phyloP scores from a whole-genome alignment of 2,113 vertebrate genomes.

The Camelus bactrianus region DNA sequence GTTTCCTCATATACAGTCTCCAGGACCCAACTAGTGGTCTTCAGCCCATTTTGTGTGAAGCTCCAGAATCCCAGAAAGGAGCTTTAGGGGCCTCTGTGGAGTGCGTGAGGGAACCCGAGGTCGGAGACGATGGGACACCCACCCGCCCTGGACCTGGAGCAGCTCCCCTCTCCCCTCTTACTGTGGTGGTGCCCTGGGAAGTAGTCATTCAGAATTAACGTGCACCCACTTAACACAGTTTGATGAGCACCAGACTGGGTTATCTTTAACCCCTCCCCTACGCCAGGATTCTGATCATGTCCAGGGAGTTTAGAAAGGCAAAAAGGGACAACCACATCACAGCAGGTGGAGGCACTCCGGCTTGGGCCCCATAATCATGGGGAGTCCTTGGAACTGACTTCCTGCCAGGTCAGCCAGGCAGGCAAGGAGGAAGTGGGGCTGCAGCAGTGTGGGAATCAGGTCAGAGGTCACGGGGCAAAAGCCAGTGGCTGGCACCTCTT shows the following conservation, averaged over 20 bases:
- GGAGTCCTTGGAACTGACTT: not conserved
- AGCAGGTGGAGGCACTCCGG: not conserved
- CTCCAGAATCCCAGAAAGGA: constrained; percentile 17
- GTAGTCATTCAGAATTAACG: not conserved
- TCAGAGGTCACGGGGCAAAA: not conserved
- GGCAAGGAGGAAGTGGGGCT: not conserved
- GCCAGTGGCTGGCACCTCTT: not conserved
- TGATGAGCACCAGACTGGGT: not conserved
- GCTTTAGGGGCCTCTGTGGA: not conserved
- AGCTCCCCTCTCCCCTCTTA: not conserved
- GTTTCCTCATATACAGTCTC: not conserved
- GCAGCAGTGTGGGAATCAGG: not conserved
- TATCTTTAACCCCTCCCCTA: not conserved
- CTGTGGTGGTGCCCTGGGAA: rapidly evolving
- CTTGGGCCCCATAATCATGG: not conserved
- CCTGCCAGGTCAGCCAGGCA: not conserved
- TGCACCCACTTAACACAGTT: not conserved
- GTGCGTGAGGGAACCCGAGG: not conserved
- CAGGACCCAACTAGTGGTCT: not conserved
- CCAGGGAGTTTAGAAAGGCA: not conserved
- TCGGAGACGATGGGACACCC: not conserved
- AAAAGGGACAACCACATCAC: not conserved
- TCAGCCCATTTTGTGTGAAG: not conserved
- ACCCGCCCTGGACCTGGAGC: not conserved
- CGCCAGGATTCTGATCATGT: not conserved